Conservation (phyloP, 2,797 vertebrate genomes). For the Gila robusta region DNA sequence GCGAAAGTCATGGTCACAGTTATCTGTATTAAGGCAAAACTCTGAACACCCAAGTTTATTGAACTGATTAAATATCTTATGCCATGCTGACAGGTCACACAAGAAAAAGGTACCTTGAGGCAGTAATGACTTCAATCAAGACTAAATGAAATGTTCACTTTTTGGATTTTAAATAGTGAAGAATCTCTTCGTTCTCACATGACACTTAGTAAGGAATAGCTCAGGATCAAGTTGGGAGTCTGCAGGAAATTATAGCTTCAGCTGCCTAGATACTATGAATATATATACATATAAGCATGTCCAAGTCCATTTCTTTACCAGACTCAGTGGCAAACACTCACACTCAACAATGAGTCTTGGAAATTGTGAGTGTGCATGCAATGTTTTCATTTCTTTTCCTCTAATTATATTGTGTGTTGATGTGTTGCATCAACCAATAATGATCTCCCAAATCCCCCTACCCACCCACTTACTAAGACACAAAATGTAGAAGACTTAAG, state of each 20-base stretch:
- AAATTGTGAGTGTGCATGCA: conserved; percentile 53
- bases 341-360: neutral
- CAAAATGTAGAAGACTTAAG: conserved; percentile 35
- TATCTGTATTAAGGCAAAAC: conserved; percentile 47
- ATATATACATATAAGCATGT: neutral
- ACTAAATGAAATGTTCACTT: conserved; percentile 45
- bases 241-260: conserved; percentile 33
- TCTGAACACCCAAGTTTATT: conserved; percentile 62
- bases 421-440: conserved; percentile 69
- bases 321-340: neutral
- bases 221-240: conserved; percentile 6
- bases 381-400: conserved; percentile 73
- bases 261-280: conserved; percentile 44
- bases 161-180: conserved; percentile 50
- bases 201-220: conserved; percentile 41
- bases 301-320: conserved; percentile 14
- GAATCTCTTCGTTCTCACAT: conserved; percentile 46
- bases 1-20: conserved; percentile 36
- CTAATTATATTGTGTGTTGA: conserved; percentile 70
- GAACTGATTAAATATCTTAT: conserved; percentile 65
- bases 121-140: conserved; percentile 60
- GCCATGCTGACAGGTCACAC: neutral
- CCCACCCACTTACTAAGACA: conserved; percentile 64
- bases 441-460: conserved; percentile 71
- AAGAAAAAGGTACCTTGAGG: conserved; percentile 33